Conservation (phyloP, 2,797 vertebrate genomes). For the Pantherophis alleghaniensis region DNA sequence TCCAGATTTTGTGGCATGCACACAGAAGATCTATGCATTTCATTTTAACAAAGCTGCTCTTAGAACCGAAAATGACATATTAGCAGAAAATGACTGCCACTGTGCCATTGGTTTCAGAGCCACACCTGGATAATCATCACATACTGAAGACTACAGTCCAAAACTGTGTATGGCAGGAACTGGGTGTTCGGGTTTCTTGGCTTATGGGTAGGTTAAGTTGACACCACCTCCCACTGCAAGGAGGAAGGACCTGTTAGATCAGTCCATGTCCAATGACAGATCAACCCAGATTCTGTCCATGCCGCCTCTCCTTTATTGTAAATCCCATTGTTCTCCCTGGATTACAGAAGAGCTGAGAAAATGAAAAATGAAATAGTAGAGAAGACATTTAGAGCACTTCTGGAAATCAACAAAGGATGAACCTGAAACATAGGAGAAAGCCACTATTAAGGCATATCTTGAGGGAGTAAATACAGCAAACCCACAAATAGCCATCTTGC, state of each 20-base stretch:
- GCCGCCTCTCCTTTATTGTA: background rate
- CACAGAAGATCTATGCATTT: background rate
- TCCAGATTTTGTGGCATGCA: background rate
- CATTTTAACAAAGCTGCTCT: background rate
- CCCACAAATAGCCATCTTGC: background rate
- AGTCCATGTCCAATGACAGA: background rate
- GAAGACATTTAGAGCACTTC: background rate
- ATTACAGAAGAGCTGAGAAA: background rate
- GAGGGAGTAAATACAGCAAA: background rate
- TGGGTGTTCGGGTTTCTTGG: background rate
- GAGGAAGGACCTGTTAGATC: background rate
- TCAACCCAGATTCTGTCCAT: background rate
- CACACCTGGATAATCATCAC: background rate
- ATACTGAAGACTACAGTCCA: background rate
- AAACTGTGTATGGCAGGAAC: background rate
- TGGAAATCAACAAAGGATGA: background rate
- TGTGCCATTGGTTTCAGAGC: background rate
- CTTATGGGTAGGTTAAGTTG: background rate
- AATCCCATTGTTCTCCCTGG: background rate
- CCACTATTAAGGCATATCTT: background rate
- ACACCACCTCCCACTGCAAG: background rate
- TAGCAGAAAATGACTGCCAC: background rate
- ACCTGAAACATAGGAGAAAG: background rate
- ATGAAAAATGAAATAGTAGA: background rate
- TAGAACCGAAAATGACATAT: background rate